Base-by-base conservation (phyloP, 2,797 vertebrate genomes). In the Eulemur mongoz region DNA sequence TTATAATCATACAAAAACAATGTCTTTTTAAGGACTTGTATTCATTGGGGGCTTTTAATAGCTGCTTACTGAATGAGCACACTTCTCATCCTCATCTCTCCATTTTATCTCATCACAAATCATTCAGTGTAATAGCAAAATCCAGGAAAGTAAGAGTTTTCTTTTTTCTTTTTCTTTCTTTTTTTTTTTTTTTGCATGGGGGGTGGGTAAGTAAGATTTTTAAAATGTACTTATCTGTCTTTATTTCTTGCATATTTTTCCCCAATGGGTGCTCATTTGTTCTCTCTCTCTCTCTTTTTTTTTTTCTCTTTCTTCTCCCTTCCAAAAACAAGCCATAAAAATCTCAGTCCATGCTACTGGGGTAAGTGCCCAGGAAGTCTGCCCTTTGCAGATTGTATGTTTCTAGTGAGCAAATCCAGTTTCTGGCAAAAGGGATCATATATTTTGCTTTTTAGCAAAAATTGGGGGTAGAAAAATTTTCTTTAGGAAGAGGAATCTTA, bases 231-330 rank as follows among this genome's bases (percentile, higher is more conserved):
- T 13, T 2, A n/a, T 15, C 43, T 59, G 8, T 65, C 17, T 84
- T 72, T 50, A 65, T 65, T 84, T 79, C 14, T 54, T 72, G 27
- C 20, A 14, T 73, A 40, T 91, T 75, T 40, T 12, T 57, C 48
- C n/a, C 17, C 5, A 48, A 18, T 38, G 11, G 25, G 7, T 23
- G 14, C 43, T 27, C 20, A 10, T 40, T 35, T 17, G 7, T 48
- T 52, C 1, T 18, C 11, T 8, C n/a, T 32, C 1, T 13, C 3
- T 32, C 1, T 32, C 17, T 65, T 4, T 32, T 22, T 8, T 22
- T 43, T 32, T 22, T 32, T 14, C 17, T 35, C 45, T 65, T 15
- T 50, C n/a, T 10, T 17, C 13, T 63, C 23, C 11, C 18, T 54
- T 5, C 45, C 5, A 4, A 15, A 81, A 57, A 50, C 15, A 84